Evolutionary conservation across 1,140 invertebrate species (phyloP).

Genomic region (Drosophila athabasca): DNA sequence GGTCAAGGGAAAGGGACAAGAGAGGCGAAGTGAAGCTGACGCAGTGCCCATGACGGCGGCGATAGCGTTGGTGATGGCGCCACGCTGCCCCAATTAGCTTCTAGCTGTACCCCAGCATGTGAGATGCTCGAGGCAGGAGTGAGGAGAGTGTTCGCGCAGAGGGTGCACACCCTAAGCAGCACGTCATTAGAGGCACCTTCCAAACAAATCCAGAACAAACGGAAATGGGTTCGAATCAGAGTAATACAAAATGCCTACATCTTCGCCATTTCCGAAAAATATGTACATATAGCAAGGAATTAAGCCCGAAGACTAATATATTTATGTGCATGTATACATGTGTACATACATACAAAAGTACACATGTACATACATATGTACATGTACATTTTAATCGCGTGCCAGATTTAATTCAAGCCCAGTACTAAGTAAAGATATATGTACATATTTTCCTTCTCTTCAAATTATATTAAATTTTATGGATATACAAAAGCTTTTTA

Average conservation of each 20-base stretch:
- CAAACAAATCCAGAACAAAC: conserved; percentile 37
- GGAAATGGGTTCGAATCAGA: conserved; percentile 9
- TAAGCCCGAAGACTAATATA: no score
- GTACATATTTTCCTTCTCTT: no score
- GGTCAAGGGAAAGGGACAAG: conserved; percentile 7
- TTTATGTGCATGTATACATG: no score
- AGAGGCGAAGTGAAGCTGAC: conserved; percentile 38
- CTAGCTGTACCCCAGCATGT: conserved; percentile 56
- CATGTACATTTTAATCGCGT: no score
- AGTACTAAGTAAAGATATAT: no score
- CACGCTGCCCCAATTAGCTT: conserved; percentile 70
- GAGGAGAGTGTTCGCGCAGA: conserved; percentile 9
- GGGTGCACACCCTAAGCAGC: conserved; percentile 40
- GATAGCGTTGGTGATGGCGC: conserved; percentile 37
- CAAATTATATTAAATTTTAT: no score
- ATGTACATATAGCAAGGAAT: neutral
- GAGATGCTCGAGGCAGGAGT: conserved; percentile 10
- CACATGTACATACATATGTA: no score
- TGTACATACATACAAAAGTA: no score
- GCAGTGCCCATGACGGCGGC: conserved; percentile 9
- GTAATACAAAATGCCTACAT: conserved; percentile 20
- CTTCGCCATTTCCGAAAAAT: conserved; percentile 22
- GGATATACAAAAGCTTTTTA: no score
- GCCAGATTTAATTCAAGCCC: no score
- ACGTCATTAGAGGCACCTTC: conserved; percentile 52